A percentile compares a stretch with the other conserved stretches of the same genome.
These are phyloP conservation scores for Lepeophtheirus nordmannii DNA, from an alignment of 2,888 invertebrate species.

Conservation along the genomic window DNA sequence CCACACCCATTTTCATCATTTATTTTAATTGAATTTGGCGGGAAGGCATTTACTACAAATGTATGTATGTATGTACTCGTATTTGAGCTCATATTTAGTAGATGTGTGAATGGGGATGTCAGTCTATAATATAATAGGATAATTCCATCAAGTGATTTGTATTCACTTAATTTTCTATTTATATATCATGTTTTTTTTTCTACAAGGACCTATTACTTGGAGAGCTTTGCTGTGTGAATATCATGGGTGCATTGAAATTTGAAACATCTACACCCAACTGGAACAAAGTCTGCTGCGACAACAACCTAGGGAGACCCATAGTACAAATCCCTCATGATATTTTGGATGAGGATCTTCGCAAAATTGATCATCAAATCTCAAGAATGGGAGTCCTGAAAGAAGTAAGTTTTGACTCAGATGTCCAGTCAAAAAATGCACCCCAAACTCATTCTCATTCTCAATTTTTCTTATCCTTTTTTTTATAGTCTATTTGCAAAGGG, in stretches of 20 bases:
- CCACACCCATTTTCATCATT: not conserved
- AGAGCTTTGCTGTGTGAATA: slow-evolving; percentile 18
- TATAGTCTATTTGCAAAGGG: slow-evolving; percentile 14
- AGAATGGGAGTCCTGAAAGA: slow-evolving; percentile 8
- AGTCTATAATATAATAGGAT: too few relatives aligned
- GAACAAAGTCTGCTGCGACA: slow-evolving; percentile 20
- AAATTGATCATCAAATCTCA: slow-evolving; percentile 17
- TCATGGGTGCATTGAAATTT: slow-evolving; percentile 12
- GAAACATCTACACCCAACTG: slow-evolving; percentile 12
- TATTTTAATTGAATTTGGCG: not conserved
- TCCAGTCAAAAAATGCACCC: not conserved
- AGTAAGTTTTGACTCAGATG: slow-evolving; percentile 4
- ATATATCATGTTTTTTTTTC: too few relatives aligned
- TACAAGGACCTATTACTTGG: slow-evolving; percentile 16
- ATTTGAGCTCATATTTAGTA: too few relatives aligned
- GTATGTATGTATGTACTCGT: too few relatives aligned
- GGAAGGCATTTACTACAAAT: not conserved
- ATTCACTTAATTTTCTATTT: too few relatives aligned
- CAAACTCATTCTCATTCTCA: not conserved
- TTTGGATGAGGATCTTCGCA: not conserved
- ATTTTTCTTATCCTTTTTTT: not conserved
- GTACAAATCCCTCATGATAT: slow-evolving; percentile 10
- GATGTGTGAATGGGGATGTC: too few relatives aligned
- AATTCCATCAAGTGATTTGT: too few relatives aligned
- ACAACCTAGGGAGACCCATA: slow-evolving; percentile 2